Conservation (phyloP, 2,888 invertebrate genomes). For the Subacronicta megacephala region DNA sequence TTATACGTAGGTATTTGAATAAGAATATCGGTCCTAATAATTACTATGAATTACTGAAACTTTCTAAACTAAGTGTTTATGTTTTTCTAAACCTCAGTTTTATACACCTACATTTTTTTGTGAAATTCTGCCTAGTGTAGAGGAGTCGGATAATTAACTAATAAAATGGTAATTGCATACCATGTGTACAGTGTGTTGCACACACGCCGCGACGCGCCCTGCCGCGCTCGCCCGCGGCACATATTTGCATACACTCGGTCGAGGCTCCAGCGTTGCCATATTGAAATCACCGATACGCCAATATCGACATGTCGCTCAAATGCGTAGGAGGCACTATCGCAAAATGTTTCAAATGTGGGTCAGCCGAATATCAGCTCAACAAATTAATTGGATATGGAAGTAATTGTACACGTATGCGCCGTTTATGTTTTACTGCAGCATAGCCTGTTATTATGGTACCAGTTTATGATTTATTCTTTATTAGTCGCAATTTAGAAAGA, state of each 20-base stretch:
- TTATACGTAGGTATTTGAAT: too few species aligned
- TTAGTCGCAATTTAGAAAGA: slow-evolving; percentile 78
- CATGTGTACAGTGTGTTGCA: slow-evolving; percentile 53
- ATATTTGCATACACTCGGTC: slow-evolving; percentile 70
- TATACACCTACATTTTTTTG: slow-evolving; percentile 34
- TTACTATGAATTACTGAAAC: neutral
- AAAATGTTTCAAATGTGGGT: slow-evolving; percentile 77
- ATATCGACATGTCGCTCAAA: slow-evolving; percentile 76
- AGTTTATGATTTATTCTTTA: slow-evolving; percentile 80
- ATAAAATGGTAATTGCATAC: slow-evolving; percentile 60
- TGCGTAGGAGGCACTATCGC: slow-evolving; percentile 79
- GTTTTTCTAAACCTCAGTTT: slow-evolving; percentile 23
- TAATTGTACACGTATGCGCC: slow-evolving; percentile 80
- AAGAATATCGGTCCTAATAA: slow-evolving; percentile 9
- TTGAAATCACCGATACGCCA: slow-evolving; percentile 72
- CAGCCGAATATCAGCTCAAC: slow-evolving; percentile 75
- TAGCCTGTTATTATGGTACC: slow-evolving; percentile 78
- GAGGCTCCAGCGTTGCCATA: slow-evolving; percentile 63
- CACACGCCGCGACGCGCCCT: slow-evolving; percentile 58
- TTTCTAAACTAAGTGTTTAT: slow-evolving; percentile 12
- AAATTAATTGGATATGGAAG: slow-evolving; percentile 77
- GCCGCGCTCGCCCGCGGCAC: slow-evolving; percentile 67
- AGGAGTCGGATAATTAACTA: slow-evolving; percentile 46
- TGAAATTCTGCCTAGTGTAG: slow-evolving; percentile 46
- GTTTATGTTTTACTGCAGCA: slow-evolving; percentile 74